phyloP scores from a whole-genome alignment of 2,888 invertebrate genomes.

The Calameuta pallipes region DNA sequence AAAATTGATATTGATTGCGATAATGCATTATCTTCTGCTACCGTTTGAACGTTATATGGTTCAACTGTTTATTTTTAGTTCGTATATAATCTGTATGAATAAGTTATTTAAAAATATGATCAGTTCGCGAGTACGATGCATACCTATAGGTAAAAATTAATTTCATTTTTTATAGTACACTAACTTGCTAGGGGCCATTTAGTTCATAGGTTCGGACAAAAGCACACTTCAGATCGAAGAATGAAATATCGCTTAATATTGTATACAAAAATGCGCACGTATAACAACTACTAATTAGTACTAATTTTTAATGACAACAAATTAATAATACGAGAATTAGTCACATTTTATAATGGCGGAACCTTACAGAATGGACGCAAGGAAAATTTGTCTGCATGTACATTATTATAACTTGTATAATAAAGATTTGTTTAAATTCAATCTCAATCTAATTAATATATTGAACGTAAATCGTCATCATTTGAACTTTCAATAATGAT shows the following conservation, averaged over 20 bases:
- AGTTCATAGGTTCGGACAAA: slow-evolving; percentile 21
- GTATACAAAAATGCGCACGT: slow-evolving; percentile 21
- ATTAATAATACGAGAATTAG: slow-evolving; percentile 13
- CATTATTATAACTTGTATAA: slow-evolving; percentile 48
- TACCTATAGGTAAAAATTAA: slow-evolving; percentile 9
- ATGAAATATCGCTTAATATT: slow-evolving; percentile 19
- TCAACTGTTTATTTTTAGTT: background rate
- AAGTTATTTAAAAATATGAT: background rate
- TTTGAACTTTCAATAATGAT: background rate
- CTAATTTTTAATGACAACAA: slow-evolving; percentile 20
- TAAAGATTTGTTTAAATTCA: slow-evolving; percentile 46
- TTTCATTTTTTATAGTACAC: slow-evolving; percentile 12
- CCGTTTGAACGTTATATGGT: background rate
- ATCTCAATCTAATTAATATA: background rate
- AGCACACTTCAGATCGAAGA: slow-evolving; percentile 16
- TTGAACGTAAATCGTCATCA: background rate
- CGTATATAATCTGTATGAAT: background rate
- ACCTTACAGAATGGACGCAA: slow-evolving; percentile 23
- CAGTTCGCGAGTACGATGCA: slow-evolving; percentile 4
- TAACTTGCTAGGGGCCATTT: slow-evolving; percentile 25
- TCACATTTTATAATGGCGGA: slow-evolving; percentile 25
- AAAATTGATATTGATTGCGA: background rate
- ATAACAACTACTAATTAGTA: slow-evolving; percentile 23
- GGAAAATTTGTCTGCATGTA: slow-evolving; percentile 43
- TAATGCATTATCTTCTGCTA: background rate